Evolutionary conservation across 2,888 invertebrate genomes (phyloP).

Genomic region (Julus scanicus): DNA sequence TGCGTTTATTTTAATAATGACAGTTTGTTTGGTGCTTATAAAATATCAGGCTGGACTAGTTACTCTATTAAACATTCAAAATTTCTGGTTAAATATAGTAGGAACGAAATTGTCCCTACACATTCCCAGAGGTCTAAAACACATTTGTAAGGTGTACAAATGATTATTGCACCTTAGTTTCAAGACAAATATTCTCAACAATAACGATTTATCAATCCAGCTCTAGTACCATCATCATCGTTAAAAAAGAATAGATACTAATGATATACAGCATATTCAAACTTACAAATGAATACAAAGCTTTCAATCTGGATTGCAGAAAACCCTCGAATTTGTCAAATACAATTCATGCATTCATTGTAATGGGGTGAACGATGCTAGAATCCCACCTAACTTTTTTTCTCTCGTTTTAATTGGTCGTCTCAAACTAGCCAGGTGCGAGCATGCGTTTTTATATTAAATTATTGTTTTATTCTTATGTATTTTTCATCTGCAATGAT

Average conservation of each 20-base stretch:
- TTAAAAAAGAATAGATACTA: neutral
- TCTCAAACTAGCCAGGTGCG: conserved; percentile 17
- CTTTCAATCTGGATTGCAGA: no score
- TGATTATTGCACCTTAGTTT: neutral
- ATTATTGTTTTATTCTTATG: conserved; percentile 39
- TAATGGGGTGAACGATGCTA: neutral
- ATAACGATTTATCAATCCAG: neutral
- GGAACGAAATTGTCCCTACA: no score
- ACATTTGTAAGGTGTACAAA: neutral
- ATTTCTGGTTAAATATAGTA: neutral
- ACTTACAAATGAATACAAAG: no score
- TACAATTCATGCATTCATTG: neutral
- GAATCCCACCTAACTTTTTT: neutral
- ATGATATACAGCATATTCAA: neutral
- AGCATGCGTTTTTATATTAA: conserved; percentile 38
- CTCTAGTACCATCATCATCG: neutral
- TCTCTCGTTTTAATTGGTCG: conserved; percentile 30
- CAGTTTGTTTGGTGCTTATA: neutral
- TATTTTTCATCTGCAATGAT: neutral
- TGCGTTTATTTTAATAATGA: neutral
- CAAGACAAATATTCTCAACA: no score
- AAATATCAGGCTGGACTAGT: neutral
- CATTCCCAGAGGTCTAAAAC: neutral
- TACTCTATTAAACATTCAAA: neutral
- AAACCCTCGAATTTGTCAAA: neutral